Evolutionary conservation across 53 echinoderm and acorn worm species (phyloP).

Genomic region (Echinometra lucunter): DNA sequence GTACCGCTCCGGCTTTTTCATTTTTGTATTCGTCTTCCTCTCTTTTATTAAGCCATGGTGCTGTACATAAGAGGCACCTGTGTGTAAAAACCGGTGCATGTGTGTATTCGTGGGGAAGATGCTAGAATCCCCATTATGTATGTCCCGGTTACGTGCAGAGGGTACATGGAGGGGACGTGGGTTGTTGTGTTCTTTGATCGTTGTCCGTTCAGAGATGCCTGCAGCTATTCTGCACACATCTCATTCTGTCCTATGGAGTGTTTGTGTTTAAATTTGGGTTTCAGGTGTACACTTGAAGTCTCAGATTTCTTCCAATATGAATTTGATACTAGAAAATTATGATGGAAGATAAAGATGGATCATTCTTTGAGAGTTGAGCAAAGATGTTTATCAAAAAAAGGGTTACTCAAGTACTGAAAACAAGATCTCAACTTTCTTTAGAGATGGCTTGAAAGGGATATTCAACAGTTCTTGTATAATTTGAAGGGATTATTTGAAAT

Average conservation of each 20-base stretch:
- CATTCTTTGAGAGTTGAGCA: not conserved
- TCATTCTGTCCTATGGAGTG: slow-evolving; percentile 41
- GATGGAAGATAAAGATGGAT: slow-evolving; percentile 13
- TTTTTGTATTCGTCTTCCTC: not conserved
- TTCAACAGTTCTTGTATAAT: not conserved
- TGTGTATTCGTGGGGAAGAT: slow-evolving; percentile 32
- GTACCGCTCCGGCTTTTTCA: slow-evolving; percentile 36
- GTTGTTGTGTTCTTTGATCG: slow-evolving; percentile 56
- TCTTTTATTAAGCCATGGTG: not conserved
- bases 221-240: slow-evolving; percentile 2
- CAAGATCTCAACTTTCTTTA: not conserved
- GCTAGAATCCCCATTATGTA: slow-evolving; percentile 17
- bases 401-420: not conserved
- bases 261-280: slow-evolving; percentile 38
- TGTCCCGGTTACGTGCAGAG: slow-evolving; percentile 1
- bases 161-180: slow-evolving; percentile 27
- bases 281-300: slow-evolving; percentile 44
- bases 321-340: slow-evolving; percentile 28
- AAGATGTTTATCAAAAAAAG: not conserved
- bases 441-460: not conserved
- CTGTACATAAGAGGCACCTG: not conserved
- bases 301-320: slow-evolving; percentile 51
- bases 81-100: slow-evolving; percentile 14
- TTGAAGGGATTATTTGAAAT: not conserved
- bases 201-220: slow-evolving; percentile 8